Evolutionary conservation across 1,140 invertebrate species (phyloP), one percentile per base, ranked within the genome.

Genomic region (Aphelenchoides fujianensis): DNA sequence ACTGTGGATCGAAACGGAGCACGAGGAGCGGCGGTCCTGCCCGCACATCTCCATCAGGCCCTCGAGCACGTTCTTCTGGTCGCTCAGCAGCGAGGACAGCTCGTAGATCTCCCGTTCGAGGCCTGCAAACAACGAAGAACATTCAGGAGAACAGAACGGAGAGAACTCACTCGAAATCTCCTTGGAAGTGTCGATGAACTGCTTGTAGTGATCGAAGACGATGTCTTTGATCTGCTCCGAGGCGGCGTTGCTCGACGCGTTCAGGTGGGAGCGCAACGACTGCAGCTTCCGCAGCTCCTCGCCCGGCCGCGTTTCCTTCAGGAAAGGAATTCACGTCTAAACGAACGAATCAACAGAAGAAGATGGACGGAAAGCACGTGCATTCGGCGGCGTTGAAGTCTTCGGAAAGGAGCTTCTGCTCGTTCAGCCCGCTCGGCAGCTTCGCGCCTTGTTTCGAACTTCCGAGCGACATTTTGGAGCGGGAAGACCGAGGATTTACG

Each of bases 21-120:
- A 78, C 3, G 68, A 70, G 2, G 75, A 77, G n/a, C 73, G 5
- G 30, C 74, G 66, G 16, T 77, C 75, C 7, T 82, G 75, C 0
- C 82, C 82, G 61, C 79, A 78, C 75, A 90, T 89, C 84, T 89
- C 85, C 85, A 91, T 89, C 80, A 98, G 87, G 32, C 90, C 89
- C 68, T 90, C 90, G 53, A 97, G 88, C 34, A 95, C 86, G 48
- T 89, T 89, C 79, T 93, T 90, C 85, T 98, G 95, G 82, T 98
- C 95, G 31, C 92, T 92, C n/a, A 98, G 85, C 73, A 96, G 88
- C 83, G 96, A 93, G 16, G 93, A 96, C 16, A 98, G 86, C 83
- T 98, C 94, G 86, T 97, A 97, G 93, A 98, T 98, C 88, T 98
- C 96, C 75, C 92, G 92, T 87, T 98, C 95, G 70, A 98, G 87